These are phyloP conservation scores for Alexandromys fortis DNA, from an alignment of 2,113 vertebrate genomes.

Conservation along the genomic window DNA sequence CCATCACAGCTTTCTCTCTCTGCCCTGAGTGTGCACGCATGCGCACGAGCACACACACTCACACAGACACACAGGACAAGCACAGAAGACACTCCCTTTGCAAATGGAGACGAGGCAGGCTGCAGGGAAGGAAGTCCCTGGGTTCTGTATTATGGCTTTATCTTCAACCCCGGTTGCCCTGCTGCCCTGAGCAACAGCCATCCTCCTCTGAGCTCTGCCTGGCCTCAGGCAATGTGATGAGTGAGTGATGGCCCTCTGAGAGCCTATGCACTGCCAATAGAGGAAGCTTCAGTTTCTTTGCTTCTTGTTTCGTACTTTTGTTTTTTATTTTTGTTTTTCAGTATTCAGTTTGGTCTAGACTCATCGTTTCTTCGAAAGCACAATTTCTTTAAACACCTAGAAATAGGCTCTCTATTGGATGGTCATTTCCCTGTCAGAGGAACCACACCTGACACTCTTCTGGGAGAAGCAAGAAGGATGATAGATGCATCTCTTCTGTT, in stretches of 20 bases:
- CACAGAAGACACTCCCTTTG: too few species aligned
- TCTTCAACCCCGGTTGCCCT: background rate
- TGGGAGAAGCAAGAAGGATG: background rate
- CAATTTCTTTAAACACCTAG: background rate
- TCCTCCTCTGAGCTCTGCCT: background rate
- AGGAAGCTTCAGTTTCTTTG: background rate
- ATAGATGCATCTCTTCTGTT: background rate
- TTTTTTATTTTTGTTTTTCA: background rate
- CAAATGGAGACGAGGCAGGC: too few species aligned
- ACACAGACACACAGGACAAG: background rate
- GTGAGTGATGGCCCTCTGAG: background rate
- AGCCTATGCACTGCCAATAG: background rate
- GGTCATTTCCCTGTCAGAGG: background rate
- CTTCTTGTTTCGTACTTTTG: background rate
- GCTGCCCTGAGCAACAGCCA: background rate
- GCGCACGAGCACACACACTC: too few species aligned
- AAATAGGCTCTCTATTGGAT: background rate
- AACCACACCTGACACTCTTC: background rate
- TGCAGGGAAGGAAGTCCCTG: background rate
- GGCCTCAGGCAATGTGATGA: background rate
- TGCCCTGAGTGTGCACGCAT: too few species aligned
- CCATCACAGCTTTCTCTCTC: background rate
- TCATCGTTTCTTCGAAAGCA: background rate
- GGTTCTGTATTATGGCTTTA: background rate
- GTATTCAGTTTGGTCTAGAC: background rate